Evolutionary conservation across 2,113 vertebrate genomes (phyloP).

Genomic region (Petrocephalus zakoni): DNA sequence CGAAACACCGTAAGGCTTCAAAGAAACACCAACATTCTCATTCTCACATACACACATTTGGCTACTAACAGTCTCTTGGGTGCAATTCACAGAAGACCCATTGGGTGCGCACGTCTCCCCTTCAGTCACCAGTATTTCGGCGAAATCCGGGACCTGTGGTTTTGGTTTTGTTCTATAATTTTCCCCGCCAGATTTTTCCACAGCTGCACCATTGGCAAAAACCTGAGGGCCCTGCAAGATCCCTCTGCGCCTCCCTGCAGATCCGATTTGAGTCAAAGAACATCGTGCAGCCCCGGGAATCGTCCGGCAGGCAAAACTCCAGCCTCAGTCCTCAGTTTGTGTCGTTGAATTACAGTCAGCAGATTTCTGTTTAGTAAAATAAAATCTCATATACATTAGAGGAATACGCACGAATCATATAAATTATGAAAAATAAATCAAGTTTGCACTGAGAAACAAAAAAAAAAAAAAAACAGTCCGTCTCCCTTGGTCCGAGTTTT

Average conservation of each 20-base stretch:
- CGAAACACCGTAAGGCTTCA: background rate
- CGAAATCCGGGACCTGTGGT: background rate
- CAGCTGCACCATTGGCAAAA: background rate
- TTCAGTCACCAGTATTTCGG: background rate
- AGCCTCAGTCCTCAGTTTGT: background rate
- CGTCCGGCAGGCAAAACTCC: background rate
- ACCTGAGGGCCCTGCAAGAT: background rate
- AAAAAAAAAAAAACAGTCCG: conserved; percentile 35
- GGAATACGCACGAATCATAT: conserved; percentile 13
- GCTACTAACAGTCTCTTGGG: conserved; percentile 3
- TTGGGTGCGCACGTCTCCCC: background rate
- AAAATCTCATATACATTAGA: conserved; percentile 25
- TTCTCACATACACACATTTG: conserved; percentile 7
- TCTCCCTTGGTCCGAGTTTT: conserved; percentile 18
- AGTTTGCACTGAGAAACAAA: conserved; percentile 24
- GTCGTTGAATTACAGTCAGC: background rate
- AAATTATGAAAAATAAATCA: conserved; percentile 33
- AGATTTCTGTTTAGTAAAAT: background rate
- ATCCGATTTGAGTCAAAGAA: background rate
- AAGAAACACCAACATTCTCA: background rate
- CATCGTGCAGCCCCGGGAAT: background rate
- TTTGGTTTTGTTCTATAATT: background rate
- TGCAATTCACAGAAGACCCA: background rate
- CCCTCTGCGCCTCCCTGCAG: background rate
- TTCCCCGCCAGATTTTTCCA: background rate